Evolutionary conservation across 2,888 invertebrate species (phyloP), one percentile per base, ranked within the genome.

Genomic region (Apeira syringaria): DNA sequence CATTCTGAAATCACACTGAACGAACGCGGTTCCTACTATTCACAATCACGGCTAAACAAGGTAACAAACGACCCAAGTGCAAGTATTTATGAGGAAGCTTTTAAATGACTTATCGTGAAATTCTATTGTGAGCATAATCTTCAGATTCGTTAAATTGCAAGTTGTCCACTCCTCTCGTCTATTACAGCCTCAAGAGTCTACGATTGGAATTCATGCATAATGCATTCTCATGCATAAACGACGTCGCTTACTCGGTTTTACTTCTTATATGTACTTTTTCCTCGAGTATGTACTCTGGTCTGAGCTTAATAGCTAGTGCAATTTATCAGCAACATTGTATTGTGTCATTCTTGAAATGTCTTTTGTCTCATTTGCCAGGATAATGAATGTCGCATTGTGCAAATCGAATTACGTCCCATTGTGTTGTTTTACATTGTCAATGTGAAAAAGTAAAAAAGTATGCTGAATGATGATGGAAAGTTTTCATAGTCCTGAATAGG

Each of bases 161-260:
- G 56, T 58, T 64, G 56, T 60, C 63, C 59, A 64, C 64, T 68
- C 65, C 61, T 64, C 68, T 68, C 61, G 61, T 66, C 71, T 74
- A 75, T 80, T 77, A 80, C 68, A 61, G 59, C 58, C 59, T 64
- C 60, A 53, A 43, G 62, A 64, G 64, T 50, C 68, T 64, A 62
- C 70, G 71, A 74, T 75, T 73, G 77, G 75, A 75, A 75, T 75
- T 70, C 80, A 80, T 83, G 78, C 77, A 84, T 81, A 81, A 84
- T 83, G 73, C 69, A 71, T 60, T 61, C 75, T 80, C 80, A 81
- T 84, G 71, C 82, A 84, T 85, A 81, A 71, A 68, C 73, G 74
- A 79, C 76, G 74, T 70, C 68, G 73, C 70, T 76, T 72, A 74
- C 73, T 68, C 61, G 69, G 60, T 68, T 74, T 74, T 74, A 65